Base-by-base conservation (phyloP, 2,888 invertebrate species). In the Nudaria mundana region DNA sequence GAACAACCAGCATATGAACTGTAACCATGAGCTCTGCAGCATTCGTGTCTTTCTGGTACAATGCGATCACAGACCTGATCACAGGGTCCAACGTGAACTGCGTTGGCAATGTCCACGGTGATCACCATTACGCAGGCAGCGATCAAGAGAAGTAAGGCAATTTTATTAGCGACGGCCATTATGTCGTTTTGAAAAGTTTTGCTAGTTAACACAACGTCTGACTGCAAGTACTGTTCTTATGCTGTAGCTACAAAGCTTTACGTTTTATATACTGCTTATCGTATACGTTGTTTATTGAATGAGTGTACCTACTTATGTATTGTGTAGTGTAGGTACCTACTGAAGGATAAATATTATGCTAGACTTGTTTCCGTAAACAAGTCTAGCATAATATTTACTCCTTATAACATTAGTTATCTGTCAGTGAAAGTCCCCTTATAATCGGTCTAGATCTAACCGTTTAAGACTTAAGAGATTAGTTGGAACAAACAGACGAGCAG, bases 11-110 rank as follows among this genome's bases (percentile, higher is more conserved):
- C 2, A 5, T 33, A 15, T 11, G 28, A 14, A 10, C 11, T 2
- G 14, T 33, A 8, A 0, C 32, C 41, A 10, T 44, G 47, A 24
- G 50, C 47, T 23, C 35, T 37, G 38, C 50, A 50, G 29, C 47
- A 47, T 24, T 37, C 38, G 16, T 47, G 1, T 30, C 35, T 40
- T 12, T 47, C 44, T 5, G 31, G 6, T 5, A 12, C 16, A 30
- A 12, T 41, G 12, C 40, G 35, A n/a, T 1, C 10, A 30, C 50
- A 50, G 28, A 37, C 38, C 20, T 37, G 16, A 25, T 47, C 47
- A 25, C 47, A 50, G 11, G 44, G 28, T 6, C 28, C 25, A 2
- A 47, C 41, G 13, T 20, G 30, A 18, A 18, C 43, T 24, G 34
- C 31, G 3, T 30, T 14, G 20, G 40, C 35, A 13, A 29, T 2